Evolutionary conservation across 2,888 invertebrate species (phyloP), one percentile per base, ranked within the genome.

Genomic region (Drosophila pseudotakahashii): DNA sequence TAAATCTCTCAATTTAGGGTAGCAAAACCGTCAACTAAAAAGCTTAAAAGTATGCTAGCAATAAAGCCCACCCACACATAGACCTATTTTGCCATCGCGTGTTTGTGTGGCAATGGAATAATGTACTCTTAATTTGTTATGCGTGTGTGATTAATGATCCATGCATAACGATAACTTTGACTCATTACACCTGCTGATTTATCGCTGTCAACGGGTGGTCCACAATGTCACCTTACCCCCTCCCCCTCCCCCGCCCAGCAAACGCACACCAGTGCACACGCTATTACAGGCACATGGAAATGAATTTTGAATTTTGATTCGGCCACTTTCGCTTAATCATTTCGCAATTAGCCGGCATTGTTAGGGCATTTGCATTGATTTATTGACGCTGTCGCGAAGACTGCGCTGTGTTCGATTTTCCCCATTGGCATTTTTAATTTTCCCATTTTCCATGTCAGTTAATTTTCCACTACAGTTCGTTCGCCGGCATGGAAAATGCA

Each of bases 51-150:
- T 73, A 60, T 57, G 52, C 67, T 52, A 30, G 42, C 37, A 26
- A 30, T 37, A 11, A 1, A 7, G 23, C 10, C 13, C 41, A 52
- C 47, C 9, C 42, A 37, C 47, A 44, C 47, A 26, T 14, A 11
- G n/a, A 44, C 11, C 19, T 34, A 34, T 10, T 26, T 19, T 19
- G 19, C 26, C 45, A 36, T 26, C 11, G n/a, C 13, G 61, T 44
- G 57, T 47, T 58, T 69, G 57, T 64, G 70, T 68, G 73, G 67
- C 73, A 85, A 70, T 73, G 83, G 70, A 85, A 86, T 81, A 88
- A 88, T 81, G 88, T 85, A 85, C 75, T 81, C 74, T 86, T 88
- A 88, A 81, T 81, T 81, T 77, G 81, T 77, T 82, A 82, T 85
- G 70, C 74, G 67, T 71, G 83, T 86, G 83, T 88, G 81, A 81